phyloP scores from a whole-genome alignment of 2,113 vertebrate species.

The Grus americana region DNA sequence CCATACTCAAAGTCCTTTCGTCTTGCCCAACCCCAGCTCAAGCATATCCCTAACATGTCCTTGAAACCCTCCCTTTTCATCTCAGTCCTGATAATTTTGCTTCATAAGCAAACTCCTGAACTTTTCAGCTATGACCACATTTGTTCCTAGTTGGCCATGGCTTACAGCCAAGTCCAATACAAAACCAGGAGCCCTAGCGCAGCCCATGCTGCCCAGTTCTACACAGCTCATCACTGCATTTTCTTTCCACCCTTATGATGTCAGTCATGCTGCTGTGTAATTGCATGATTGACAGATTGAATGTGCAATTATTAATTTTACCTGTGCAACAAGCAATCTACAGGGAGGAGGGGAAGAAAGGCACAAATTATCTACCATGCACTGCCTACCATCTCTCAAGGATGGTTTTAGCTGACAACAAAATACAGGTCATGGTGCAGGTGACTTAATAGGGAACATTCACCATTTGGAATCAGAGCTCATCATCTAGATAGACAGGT shows the following conservation, averaged over 20 bases:
- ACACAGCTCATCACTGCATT: not conserved
- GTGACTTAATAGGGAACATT: not conserved
- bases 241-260: not conserved
- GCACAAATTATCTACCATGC: not conserved
- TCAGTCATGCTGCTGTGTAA: not conserved
- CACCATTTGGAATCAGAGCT: not conserved
- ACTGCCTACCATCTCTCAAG: not conserved
- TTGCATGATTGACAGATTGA: not conserved
- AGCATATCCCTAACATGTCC: not conserved
- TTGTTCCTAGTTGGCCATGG: not conserved
- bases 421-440: not conserved
- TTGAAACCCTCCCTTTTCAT: not conserved
- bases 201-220: not conserved
- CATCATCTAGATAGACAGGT: not conserved
- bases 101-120: not conserved
- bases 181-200: not conserved
- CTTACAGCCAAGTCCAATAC: not conserved
- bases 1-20: not conserved
- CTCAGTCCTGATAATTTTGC: not conserved
- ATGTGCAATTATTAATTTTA: not conserved
- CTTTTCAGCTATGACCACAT: not conserved
- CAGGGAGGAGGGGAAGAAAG: not conserved
- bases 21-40: not conserved
- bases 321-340: not conserved
- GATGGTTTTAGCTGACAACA: not conserved